phyloP scores from a whole-genome alignment of 2,888 invertebrate genomes.

The Cotesia congregata region DNA sequence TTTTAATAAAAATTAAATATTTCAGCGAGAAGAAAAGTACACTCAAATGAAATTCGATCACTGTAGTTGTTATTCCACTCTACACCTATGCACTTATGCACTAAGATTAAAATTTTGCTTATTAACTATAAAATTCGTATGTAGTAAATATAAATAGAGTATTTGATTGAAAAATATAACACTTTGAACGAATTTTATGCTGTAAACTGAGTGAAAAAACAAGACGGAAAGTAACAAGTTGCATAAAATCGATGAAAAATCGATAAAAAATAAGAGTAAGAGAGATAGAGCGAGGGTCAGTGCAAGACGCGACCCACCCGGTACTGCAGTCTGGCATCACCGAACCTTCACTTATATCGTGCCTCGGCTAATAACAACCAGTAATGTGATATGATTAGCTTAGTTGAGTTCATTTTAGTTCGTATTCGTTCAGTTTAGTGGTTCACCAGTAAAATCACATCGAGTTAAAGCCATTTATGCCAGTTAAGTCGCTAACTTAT shows the following conservation, averaged over 20 bases:
- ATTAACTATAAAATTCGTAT: not conserved
- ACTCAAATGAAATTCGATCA: not conserved
- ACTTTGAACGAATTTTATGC: not conserved
- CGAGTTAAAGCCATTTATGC: constrained; percentile 69
- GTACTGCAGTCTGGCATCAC: constrained; percentile 68
- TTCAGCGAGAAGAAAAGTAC: not conserved
- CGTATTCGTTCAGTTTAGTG: constrained; percentile 70
- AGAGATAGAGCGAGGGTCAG: constrained; percentile 62
- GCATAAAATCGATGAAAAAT: not conserved
- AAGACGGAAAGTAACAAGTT: not conserved
- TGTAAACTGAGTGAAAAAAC: not conserved
- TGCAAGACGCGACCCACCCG: constrained; percentile 68
- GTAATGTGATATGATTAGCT: constrained; percentile 71
- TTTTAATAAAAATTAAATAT: not conserved
- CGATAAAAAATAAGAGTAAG: constrained; percentile 42
- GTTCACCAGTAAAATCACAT: constrained; percentile 70
- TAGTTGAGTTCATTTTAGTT: constrained; percentile 71
- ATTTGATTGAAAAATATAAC: not conserved
- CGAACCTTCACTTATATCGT: constrained; percentile 70
- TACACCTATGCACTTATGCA: not conserved
- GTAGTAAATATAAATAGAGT: not conserved
- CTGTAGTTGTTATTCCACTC: constrained; percentile 1
- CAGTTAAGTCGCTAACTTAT: constrained; percentile 66
- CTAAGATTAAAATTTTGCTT: not conserved
- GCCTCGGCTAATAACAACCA: constrained; percentile 69